phyloP scores from a whole-genome alignment of 2,113 vertebrate species.

The Pseudonaja textilis region DNA sequence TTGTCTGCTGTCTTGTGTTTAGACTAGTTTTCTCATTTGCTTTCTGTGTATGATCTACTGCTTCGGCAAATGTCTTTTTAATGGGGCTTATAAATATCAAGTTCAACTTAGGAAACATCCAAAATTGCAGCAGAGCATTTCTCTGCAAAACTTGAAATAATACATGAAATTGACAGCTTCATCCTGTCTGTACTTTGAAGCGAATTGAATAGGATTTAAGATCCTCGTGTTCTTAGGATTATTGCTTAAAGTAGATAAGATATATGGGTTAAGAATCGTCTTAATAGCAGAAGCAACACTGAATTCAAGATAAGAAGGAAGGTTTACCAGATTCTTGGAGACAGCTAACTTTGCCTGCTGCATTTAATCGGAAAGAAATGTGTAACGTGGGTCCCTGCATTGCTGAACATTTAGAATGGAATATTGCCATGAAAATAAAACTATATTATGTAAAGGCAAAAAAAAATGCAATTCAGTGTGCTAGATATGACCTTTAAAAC shows the following conservation, averaged over 20 bases:
- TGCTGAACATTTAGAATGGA: not conserved
- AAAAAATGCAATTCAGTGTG: not conserved
- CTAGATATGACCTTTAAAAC: not conserved
- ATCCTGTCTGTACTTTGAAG: not conserved
- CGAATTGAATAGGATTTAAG: not conserved
- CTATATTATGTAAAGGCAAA: not conserved
- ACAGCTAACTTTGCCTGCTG: not conserved
- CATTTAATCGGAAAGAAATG: not conserved
- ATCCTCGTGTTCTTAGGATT: not conserved
- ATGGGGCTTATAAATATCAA: not conserved
- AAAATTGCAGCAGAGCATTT: not conserved
- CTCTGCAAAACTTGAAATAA: not conserved
- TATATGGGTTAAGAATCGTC: not conserved
- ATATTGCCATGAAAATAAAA: not conserved
- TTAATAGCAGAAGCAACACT: not conserved
- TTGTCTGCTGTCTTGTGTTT: not conserved
- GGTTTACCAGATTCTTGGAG: not conserved
- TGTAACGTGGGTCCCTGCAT: not conserved
- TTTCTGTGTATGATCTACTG: not conserved
- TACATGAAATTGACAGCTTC: not conserved
- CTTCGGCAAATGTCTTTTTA: not conserved
- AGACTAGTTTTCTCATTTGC: not conserved
- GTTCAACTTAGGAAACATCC: not conserved
- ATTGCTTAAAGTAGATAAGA: not conserved
- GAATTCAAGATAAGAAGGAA: not conserved